Evolutionary conservation across 1,140 invertebrate genomes (phyloP).

Genomic region (Phocides pigmalion): DNA sequence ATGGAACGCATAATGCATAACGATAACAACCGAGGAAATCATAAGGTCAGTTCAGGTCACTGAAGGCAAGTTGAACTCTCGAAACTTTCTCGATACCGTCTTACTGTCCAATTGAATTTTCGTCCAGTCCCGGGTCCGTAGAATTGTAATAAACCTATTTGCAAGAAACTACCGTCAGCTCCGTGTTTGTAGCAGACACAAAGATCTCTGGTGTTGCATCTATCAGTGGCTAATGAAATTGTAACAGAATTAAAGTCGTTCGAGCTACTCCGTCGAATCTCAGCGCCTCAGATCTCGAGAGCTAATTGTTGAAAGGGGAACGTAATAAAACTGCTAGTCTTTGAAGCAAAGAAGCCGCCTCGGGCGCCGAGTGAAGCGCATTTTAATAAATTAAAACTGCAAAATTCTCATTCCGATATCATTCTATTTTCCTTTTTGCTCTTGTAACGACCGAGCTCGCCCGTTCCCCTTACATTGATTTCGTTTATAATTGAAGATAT

Average conservation of each 20-base stretch:
- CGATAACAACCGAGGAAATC: constrained; percentile 9
- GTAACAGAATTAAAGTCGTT: constrained; percentile 72
- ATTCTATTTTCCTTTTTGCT: constrained; percentile 68
- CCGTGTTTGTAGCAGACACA: constrained; percentile 52
- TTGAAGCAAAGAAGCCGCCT: constrained; percentile 75
- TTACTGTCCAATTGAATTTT: constrained; percentile 61
- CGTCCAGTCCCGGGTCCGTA: constrained; percentile 43
- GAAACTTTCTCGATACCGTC: constrained; percentile 50
- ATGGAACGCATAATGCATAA: constrained; percentile 14
- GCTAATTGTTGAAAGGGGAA: constrained; percentile 78
- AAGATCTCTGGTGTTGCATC: constrained; percentile 68
- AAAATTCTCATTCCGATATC: constrained; percentile 79
- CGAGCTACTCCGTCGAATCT: constrained; percentile 69
- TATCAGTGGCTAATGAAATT: constrained; percentile 58
- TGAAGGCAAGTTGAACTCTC: constrained; percentile 37
- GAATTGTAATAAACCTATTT: constrained; percentile 65
- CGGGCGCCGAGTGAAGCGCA: constrained; percentile 62
- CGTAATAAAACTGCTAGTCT: constrained; percentile 80
- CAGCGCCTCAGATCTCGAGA: constrained; percentile 56
- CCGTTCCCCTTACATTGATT: constrained; percentile 65
- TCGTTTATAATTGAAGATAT: constrained; percentile 53
- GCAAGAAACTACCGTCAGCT: constrained; percentile 55
- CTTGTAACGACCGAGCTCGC: constrained; percentile 46
- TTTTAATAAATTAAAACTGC: constrained; percentile 83
- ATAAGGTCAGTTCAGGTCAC: constrained; percentile 12